These are phyloP conservation scores for Pachycephus smyrnensis DNA, from an alignment of 2,888 invertebrate species.

Conservation along the genomic window DNA sequence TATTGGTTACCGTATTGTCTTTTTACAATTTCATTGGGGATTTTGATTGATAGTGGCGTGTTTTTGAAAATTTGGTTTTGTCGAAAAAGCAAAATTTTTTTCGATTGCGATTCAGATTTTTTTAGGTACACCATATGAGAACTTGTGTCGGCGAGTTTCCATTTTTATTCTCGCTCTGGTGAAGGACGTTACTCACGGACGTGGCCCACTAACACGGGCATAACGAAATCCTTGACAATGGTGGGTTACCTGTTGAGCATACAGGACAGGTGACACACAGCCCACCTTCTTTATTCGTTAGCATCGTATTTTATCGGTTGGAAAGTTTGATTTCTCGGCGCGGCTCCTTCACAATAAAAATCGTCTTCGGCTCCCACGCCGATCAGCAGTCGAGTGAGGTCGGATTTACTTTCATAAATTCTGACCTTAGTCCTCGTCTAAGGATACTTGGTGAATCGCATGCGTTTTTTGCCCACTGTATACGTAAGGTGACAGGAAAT, in stretches of 20 bases:
- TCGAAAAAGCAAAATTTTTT: not conserved
- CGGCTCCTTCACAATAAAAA: slow-evolving; percentile 47
- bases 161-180: not conserved
- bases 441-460: not conserved
- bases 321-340: slow-evolving; percentile 62
- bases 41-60: too few species aligned
- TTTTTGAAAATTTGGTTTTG: not conserved
- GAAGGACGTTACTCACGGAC: not conserved
- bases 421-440: slow-evolving; percentile 19
- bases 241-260: slow-evolving; percentile 63
- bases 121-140: not conserved
- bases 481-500: not conserved
- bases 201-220: not conserved
- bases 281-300: slow-evolving; percentile 33
- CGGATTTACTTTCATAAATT: slow-evolving; percentile 63
- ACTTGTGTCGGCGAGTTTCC: not conserved
- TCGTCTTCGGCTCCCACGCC: slow-evolving; percentile 62
- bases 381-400: slow-evolving; percentile 64
- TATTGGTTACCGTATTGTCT: not conserved
- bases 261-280: slow-evolving; percentile 62
- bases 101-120: not conserved
- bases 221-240: slow-evolving; percentile 44
- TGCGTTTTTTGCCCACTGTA: slow-evolving; percentile 4
- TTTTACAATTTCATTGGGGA: not conserved
- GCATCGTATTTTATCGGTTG: slow-evolving; percentile 61